These are phyloP conservation scores for Penaeus chinensis DNA, from an alignment of 1,140 invertebrate species.

Conservation along the genomic window DNA sequence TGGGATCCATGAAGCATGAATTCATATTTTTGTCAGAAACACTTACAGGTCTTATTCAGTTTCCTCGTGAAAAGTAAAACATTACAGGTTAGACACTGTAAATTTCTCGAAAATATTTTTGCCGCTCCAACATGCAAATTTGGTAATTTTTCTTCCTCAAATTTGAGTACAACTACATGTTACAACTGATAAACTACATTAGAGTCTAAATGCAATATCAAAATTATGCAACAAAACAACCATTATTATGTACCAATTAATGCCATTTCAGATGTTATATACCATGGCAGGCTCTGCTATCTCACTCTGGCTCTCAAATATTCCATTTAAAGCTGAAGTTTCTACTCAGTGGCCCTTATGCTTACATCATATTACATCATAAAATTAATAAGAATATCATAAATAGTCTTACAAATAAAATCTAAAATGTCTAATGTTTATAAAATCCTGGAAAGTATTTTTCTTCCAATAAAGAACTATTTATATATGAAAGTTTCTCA, in stretches of 20 bases:
- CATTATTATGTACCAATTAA: slow-evolving; percentile 23
- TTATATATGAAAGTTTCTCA: too few species aligned
- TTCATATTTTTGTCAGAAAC: slow-evolving; percentile 24
- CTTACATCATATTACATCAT: too few species aligned
- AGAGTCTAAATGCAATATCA: slow-evolving; percentile 13
- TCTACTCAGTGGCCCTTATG: too few species aligned
- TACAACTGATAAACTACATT: background rate
- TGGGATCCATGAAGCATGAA: slow-evolving; percentile 33
- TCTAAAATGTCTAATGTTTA: too few species aligned
- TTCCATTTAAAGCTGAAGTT: too few species aligned
- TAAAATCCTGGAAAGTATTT: too few species aligned
- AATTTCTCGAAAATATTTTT: background rate
- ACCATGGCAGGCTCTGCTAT: too few species aligned
- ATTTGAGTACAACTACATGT: background rate
- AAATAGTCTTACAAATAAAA: too few species aligned
- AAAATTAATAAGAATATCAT: too few species aligned
- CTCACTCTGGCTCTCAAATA: too few species aligned
- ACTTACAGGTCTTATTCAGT: slow-evolving; percentile 59
- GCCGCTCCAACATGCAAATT: slow-evolving; percentile 4
- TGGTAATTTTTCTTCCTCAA: background rate
- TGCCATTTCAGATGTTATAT: slow-evolving; percentile 32
- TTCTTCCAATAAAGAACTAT: too few species aligned
- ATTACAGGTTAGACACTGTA: slow-evolving; percentile 4
- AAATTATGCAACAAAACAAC: slow-evolving; percentile 15
- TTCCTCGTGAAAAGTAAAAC: slow-evolving; percentile 53